Evolutionary conservation across 92 coral and sea anemone species (phyloP).

Genomic region (Phenganax subtilis): DNA sequence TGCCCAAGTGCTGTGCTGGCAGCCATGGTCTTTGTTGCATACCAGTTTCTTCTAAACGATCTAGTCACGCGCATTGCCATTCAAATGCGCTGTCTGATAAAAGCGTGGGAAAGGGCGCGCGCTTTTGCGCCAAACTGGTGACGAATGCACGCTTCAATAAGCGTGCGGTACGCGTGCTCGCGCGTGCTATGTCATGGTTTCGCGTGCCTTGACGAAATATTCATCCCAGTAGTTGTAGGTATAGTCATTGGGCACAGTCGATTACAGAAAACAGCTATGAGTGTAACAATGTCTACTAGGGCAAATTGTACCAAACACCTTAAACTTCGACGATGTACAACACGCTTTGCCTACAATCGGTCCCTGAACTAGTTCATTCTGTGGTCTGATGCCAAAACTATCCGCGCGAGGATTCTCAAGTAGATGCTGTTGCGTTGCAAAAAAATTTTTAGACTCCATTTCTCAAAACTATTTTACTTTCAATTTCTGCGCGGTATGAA

Average conservation of each 20-base stretch:
- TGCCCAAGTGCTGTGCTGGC: background rate
- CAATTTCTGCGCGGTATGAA: no score
- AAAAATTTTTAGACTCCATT: no score
- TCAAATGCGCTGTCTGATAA: conserved; percentile 12
- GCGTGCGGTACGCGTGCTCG: conserved; percentile 10
- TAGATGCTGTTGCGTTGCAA: background rate
- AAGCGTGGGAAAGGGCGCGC: conserved; percentile 40
- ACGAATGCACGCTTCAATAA: conserved; percentile 14
- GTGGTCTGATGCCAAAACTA: background rate
- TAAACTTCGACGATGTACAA: no score
- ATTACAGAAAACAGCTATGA: no score
- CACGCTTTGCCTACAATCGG: no score
- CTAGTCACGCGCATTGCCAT: conserved; percentile 32
- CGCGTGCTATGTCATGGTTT: background rate
- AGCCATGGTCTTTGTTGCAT: conserved; percentile 18
- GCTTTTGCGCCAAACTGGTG: conserved; percentile 23
- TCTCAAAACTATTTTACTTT: no score
- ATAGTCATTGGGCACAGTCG: no score
- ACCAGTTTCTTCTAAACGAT: conserved; percentile 2
- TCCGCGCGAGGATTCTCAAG: conserved; percentile 7
- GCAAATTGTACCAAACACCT: no score
- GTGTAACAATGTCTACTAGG: no score
- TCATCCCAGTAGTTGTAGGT: background rate
- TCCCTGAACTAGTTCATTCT: no score
- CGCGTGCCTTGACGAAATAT: conserved; percentile 25